phyloP scores from a whole-genome alignment of 2,113 vertebrate species.

The Piaya cayana region DNA sequence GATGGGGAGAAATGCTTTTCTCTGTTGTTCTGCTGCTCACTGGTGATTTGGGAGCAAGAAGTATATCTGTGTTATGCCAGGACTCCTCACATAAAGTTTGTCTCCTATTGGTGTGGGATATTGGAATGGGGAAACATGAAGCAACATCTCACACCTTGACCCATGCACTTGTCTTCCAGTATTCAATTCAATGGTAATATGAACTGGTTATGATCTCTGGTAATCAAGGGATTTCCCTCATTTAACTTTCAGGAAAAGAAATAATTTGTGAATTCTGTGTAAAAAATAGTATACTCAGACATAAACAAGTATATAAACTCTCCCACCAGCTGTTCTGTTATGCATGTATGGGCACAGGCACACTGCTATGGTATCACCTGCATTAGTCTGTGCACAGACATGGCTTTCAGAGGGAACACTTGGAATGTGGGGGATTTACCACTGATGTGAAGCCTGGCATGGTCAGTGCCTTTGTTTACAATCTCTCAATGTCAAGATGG shows the following conservation, averaged over 20 bases:
- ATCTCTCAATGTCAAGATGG: neutral
- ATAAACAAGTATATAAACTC: neutral
- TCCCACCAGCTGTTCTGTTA: rapidly evolving
- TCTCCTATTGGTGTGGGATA: neutral
- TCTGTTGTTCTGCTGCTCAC: neutral
- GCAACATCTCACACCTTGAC: neutral
- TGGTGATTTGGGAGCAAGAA: neutral
- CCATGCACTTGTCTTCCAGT: neutral
- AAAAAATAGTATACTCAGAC: neutral
- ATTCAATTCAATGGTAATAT: neutral
- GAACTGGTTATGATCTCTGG: rapidly evolving
- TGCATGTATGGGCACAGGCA: neutral
- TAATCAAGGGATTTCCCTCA: neutral
- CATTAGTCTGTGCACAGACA: rapidly evolving
- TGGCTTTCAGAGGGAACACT: neutral
- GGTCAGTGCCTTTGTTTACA: conserved; percentile 3
- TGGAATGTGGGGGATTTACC: neutral
- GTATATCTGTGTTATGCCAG: neutral
- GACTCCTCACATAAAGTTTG: neutral
- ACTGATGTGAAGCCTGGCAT: neutral
- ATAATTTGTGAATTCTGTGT: neutral
- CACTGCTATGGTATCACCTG: neutral
- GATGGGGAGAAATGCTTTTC: neutral
- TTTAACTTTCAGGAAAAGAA: neutral
- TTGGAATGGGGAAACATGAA: neutral